phyloP scores from a whole-genome alignment of 1,140 invertebrate genomes.

The Zaprionus ornatus region DNA sequence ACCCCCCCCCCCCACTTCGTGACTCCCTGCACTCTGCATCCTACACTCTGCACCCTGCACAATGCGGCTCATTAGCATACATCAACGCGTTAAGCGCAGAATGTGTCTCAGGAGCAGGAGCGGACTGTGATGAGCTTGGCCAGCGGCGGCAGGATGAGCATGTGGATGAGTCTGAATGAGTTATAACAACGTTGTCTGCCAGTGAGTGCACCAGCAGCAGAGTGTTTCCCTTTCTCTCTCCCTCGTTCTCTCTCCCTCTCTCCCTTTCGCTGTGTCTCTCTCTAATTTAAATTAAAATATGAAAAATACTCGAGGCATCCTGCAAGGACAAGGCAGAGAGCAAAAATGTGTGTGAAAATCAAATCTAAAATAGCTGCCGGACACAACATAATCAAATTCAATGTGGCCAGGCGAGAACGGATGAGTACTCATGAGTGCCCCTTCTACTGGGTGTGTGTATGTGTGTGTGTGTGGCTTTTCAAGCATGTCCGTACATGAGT shows the following conservation, averaged over 20 bases:
- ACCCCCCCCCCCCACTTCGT: conserved; percentile 29
- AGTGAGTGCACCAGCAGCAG: conserved; percentile 16
- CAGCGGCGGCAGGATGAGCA: conserved; percentile 18
- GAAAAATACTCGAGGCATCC: conserved; percentile 63
- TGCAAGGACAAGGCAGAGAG: conserved; percentile 12
- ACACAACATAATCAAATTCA: conserved; percentile 78
- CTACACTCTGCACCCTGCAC: conserved; percentile 56
- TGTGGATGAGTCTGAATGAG: conserved; percentile 67
- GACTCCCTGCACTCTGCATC: conserved; percentile 1
- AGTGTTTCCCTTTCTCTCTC: conserved; percentile 10
- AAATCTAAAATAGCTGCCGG: conserved; percentile 81
- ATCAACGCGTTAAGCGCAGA: conserved; percentile 76
- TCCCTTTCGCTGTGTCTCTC: conserved; percentile 11
- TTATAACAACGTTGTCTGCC: conserved; percentile 52
- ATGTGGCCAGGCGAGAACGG: conserved; percentile 38
- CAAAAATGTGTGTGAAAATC: conserved; percentile 65
- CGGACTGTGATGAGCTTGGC: neutral
- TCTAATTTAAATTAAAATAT: conserved; percentile 81
- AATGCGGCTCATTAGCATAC: conserved; percentile 83
- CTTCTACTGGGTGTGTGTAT: neutral
- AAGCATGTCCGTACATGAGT: neutral
- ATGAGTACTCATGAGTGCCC: neutral
- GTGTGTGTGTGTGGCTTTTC: neutral
- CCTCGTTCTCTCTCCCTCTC: conserved; percentile 24
- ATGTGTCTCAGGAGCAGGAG: conserved; percentile 21